Base-by-base conservation (phyloP, 2,797 vertebrate species). In the Gobio occitaniae region DNA sequence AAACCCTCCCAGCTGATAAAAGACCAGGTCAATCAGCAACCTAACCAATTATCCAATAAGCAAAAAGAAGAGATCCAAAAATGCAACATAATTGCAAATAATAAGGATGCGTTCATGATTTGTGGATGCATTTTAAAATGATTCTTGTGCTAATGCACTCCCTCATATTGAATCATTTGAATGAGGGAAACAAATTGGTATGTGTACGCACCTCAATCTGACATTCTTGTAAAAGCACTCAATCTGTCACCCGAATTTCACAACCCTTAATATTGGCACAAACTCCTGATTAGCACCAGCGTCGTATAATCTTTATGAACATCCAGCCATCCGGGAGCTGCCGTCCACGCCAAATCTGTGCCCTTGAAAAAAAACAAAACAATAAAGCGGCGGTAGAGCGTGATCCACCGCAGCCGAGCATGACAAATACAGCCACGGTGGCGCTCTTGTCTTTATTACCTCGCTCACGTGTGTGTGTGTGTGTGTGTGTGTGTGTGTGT, bases 391-490 rank as follows among this genome's bases (percentile, higher is more conserved):
- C 84, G 82, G 72, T 75, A n/a, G 59, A 81, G 70, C 38, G 21
- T 36, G 36, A 56, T 76, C 59, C 36, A 75, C 41, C 17, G 70
- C 78, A 65, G 25, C 29, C 13, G 61, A 16, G 61, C 61, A 65
- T 65, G 25, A 65, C 61, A 80, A 76, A 76, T 69, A 68, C 32
- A 41, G 59, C 17, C n/a, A 32, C 38, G 10, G 65, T 21, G 9
- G 52, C 17, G 16, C 36, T 63, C 52, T 81, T 76, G 63, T 61
- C 41, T 69, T 69, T 86, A 82, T 86, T 86, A 86, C 50, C 71
- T 32, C n/a, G 4, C 79, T 72, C 69, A 32, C 65, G 7, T 32
- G 32, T 32, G 32, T 32, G 32, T 32, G 32, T 32, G 32, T 32
- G 32, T 32, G 29, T 32, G 29, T 32, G 29, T 12, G 12, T 6